Evolutionary conservation across 2,113 vertebrate species (phyloP).

Genomic region (Emydura subglobosa): DNA sequence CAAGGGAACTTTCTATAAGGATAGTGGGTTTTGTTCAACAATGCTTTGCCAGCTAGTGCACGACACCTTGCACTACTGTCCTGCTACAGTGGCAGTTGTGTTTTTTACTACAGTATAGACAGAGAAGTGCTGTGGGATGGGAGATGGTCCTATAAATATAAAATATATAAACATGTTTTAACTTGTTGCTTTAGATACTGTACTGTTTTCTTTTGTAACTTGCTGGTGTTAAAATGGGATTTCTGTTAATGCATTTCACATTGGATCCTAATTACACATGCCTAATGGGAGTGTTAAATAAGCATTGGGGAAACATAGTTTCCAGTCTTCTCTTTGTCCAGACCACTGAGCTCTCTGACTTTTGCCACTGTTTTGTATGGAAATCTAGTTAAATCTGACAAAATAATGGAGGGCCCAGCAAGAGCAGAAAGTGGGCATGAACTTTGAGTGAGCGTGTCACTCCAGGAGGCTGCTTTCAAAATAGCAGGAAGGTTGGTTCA

Average conservation of each 20-base stretch:
- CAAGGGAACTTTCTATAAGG: background rate
- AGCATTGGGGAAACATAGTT: background rate
- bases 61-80: background rate
- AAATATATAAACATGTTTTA: background rate
- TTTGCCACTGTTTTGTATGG: background rate
- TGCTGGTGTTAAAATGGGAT: background rate
- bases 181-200: background rate
- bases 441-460: background rate
- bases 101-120: background rate
- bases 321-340: background rate
- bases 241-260: background rate
- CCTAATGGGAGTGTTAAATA: background rate
- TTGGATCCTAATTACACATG: background rate
- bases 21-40: background rate
- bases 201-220: background rate
- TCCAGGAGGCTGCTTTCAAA: background rate
- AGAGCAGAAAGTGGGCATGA: background rate
- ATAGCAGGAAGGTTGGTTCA: background rate
- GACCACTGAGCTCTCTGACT: background rate
- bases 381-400: background rate
- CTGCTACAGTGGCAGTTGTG: background rate
- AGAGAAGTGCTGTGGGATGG: background rate
- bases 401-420: background rate
- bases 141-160: background rate
- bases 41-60: background rate